phyloP scores from a whole-genome alignment of 2,113 vertebrate genomes.

The Peromyscus maniculatus region DNA sequence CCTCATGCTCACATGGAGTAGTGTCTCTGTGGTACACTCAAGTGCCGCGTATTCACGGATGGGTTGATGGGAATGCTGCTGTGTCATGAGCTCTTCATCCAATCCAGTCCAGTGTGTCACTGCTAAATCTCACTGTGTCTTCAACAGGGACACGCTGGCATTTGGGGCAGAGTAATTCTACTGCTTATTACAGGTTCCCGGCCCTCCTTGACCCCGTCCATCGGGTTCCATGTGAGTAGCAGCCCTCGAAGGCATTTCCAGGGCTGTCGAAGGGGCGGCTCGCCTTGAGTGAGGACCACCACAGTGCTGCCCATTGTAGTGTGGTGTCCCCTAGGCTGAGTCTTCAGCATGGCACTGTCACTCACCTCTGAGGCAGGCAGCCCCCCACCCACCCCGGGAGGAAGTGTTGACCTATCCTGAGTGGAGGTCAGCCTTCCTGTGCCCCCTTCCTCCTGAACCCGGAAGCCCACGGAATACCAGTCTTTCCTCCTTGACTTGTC shows the following conservation, averaged over 20 bases:
- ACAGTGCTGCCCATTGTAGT: background rate
- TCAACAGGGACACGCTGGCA: background rate
- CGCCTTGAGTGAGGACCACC: background rate
- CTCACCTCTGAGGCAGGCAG: background rate
- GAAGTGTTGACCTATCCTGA: background rate
- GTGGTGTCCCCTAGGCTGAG: background rate
- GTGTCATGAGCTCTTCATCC: slow-evolving; percentile 55
- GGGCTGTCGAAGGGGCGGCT: background rate
- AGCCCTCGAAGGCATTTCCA: background rate
- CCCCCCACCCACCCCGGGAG: background rate
- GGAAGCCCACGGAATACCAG: background rate
- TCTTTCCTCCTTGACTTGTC: background rate
- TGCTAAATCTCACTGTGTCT: slow-evolving; percentile 44
- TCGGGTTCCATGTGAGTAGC: background rate
- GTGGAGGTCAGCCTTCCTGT: background rate
- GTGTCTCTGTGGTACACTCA: background rate
- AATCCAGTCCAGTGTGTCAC: slow-evolving; percentile 6
- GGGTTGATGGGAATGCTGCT: slow-evolving; percentile 34
- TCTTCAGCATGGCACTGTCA: background rate
- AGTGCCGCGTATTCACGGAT: slow-evolving; percentile 25
- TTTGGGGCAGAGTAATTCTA: background rate
- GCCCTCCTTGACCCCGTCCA: background rate
- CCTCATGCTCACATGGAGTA: slow-evolving; percentile 1
- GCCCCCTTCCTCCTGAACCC: background rate
- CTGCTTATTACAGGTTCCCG: background rate